Evolutionary conservation across 2,797 vertebrate species (phyloP).

Genomic region (Galaxias olidus): DNA sequence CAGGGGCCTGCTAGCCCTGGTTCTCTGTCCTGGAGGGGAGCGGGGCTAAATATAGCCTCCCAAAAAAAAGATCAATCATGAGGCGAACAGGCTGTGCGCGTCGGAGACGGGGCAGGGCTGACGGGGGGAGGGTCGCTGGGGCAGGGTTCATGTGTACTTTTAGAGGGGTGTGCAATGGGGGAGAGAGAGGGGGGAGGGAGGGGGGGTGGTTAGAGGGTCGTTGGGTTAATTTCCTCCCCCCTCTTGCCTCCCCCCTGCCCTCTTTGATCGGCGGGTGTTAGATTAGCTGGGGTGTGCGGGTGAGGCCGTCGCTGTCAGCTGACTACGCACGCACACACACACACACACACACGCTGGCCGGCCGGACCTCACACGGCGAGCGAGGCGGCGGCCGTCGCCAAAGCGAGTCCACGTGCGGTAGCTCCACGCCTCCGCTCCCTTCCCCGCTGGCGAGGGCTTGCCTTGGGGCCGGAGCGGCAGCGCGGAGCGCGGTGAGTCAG

Average conservation of each 20-base stretch:
- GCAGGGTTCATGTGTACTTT: slow-evolving; percentile 35
- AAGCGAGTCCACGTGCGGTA: too few species aligned
- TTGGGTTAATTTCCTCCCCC: slow-evolving; percentile 61
- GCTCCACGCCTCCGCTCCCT: too few species aligned
- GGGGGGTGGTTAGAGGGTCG: slow-evolving; percentile 37
- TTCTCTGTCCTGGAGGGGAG: slow-evolving; percentile 45
- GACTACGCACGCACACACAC: slow-evolving; percentile 13
- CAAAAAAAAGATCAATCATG: slow-evolving; percentile 74
- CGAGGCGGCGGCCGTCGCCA: too few species aligned
- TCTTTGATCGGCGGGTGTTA: slow-evolving; percentile 46
- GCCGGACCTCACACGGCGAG: too few species aligned
- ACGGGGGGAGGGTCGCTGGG: slow-evolving; percentile 23
- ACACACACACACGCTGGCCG: slow-evolving; percentile 30
- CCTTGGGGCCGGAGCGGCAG: too few species aligned
- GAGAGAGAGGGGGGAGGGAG: slow-evolving; percentile 39
- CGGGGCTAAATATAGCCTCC: slow-evolving; percentile 68
- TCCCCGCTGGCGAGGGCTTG: too few species aligned
- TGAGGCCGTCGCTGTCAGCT: slow-evolving; percentile 8
- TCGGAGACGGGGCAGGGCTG: slow-evolving; percentile 28
- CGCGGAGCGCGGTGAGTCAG: too few species aligned
- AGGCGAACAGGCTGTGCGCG: slow-evolving; percentile 40
- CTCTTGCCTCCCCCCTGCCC: slow-evolving; percentile 39
- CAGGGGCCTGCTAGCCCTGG: too few species aligned
- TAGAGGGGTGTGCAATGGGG: slow-evolving; percentile 32
- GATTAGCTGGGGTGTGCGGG: slow-evolving; percentile 31